These are phyloP conservation scores for Rousettus leschenaultii DNA, from an alignment of 2,113 vertebrate species.

Conservation along the genomic window DNA sequence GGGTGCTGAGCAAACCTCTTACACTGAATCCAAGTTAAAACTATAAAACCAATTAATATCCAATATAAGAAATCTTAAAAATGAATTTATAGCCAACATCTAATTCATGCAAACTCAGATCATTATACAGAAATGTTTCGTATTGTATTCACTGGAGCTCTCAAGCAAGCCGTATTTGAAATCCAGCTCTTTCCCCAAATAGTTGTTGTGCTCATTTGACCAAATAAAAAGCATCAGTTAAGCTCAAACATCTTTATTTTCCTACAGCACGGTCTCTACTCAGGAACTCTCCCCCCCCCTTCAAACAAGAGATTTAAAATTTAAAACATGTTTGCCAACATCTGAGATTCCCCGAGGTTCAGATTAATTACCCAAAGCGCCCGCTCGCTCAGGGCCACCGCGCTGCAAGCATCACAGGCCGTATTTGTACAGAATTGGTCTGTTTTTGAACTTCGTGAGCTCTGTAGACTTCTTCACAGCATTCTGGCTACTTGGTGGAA, in stretches of 20 bases:
- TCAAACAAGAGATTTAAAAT: slow-evolving; percentile 56
- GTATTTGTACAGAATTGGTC: slow-evolving; percentile 30
- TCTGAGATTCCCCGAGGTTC: slow-evolving; percentile 58
- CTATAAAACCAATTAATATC: background rate
- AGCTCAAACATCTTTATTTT: background rate
- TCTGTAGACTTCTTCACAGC: slow-evolving; percentile 35
- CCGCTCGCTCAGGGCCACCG: slow-evolving; percentile 56
- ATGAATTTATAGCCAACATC: background rate
- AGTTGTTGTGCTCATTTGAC: slow-evolving; percentile 28
- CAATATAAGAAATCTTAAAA: slow-evolving; percentile 7
- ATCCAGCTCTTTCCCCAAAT: slow-evolving; percentile 8
- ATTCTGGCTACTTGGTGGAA: slow-evolving; percentile 45
- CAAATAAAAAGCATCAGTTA: slow-evolving; percentile 40
- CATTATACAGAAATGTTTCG: background rate
- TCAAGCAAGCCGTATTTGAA: slow-evolving; percentile 3
- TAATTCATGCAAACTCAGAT: slow-evolving; percentile 23
- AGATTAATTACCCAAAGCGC: slow-evolving; percentile 64
- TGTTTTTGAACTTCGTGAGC: slow-evolving; percentile 59
- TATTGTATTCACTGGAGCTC: background rate
- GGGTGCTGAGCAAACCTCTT: background rate
- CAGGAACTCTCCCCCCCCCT: slow-evolving; percentile 49
- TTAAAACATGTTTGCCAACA: slow-evolving; percentile 56
- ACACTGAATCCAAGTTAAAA: background rate
- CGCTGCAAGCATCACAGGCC: background rate
- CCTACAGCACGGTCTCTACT: background rate